These are phyloP conservation scores for Bujurquina vittata DNA, from an alignment of 2,113 vertebrate genomes.

Conservation along the genomic window DNA sequence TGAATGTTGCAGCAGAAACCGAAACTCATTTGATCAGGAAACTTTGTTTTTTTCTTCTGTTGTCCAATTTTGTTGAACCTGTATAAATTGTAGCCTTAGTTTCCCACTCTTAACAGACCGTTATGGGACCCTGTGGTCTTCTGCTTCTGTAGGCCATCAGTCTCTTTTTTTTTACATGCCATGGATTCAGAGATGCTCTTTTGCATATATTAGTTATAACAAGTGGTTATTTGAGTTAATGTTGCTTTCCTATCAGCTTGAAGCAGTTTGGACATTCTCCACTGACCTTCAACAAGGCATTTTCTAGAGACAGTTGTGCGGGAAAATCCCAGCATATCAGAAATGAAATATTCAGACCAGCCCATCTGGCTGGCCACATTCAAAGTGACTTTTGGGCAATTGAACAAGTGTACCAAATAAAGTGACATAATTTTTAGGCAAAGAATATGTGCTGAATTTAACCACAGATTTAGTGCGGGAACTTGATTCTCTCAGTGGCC, in stretches of 20 bases:
- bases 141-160: too few relatives aligned
- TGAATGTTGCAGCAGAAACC: too few relatives aligned
- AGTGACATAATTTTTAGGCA: background rate
- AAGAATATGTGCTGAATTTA: background rate
- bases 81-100: too few relatives aligned
- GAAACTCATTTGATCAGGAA: too few relatives aligned
- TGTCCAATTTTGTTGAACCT: too few relatives aligned
- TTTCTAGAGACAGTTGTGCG: background rate
- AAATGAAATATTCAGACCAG: too few relatives aligned
- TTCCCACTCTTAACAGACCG: too few relatives aligned
- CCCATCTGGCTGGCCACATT: background rate
- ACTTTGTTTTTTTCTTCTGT: too few relatives aligned
- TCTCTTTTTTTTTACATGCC: background rate
- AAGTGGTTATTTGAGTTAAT: background rate
- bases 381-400: background rate
- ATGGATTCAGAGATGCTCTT: background rate
- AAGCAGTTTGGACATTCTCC: background rate
- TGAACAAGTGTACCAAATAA: background rate
- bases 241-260: background rate
- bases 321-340: background rate
- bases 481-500: background rate
- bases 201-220: background rate
- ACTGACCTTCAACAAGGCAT: too few relatives aligned
- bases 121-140: background rate
- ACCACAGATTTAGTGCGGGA: background rate